Base-by-base conservation (phyloP, 92 coral and sea anemone species). In the Meandrina meandrites region DNA sequence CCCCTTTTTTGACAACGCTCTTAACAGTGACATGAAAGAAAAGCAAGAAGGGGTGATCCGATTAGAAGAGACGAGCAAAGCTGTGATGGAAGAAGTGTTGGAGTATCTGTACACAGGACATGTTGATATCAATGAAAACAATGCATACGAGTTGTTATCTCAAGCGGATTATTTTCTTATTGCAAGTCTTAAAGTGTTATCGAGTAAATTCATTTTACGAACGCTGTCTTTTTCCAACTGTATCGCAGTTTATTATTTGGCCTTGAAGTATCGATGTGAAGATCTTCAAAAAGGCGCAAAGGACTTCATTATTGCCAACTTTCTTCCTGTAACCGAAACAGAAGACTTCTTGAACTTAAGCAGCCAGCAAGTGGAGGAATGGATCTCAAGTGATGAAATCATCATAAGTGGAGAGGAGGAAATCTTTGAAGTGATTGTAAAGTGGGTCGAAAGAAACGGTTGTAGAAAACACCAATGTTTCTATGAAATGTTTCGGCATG, bases 301-400 rank as follows among this genome's bases (percentile, higher is more conserved):
- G 84, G 81, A 58, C 13, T 90, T 88, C 82, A 93, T 93, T 37
- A 89, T 88, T 60, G 96, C 91, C 37, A 85, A 94, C 71, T 95
- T 93, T 35, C 89, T 86, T 31, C 57, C 83, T 28, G 87, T 95
- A n/a, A 78, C 94, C 27, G 90, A 89, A 48, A 89, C 87, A 2
- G 92, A 95, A 16, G 94, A 87, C 30, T 95, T 95, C 69, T 82
- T 87, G n/a, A 66, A 75, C 18, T 84, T 95, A 34, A 92, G 88
- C 51, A 89, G 87, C 4, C 75, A 81, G 24, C 93, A 95, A 62
- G 85, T 95, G 8, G 79, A 88, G 27, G 95, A 91, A 37, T 85
- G 92, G n/a, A 82, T 95, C 40, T 91, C 95, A 21, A 84, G 97
- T 67, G 96, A 95, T 73, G 95, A 90, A 31, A 92, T 95, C 35